phyloP scores from a whole-genome alignment of 2,797 vertebrate species.

The Centroberyx gerrardi region DNA sequence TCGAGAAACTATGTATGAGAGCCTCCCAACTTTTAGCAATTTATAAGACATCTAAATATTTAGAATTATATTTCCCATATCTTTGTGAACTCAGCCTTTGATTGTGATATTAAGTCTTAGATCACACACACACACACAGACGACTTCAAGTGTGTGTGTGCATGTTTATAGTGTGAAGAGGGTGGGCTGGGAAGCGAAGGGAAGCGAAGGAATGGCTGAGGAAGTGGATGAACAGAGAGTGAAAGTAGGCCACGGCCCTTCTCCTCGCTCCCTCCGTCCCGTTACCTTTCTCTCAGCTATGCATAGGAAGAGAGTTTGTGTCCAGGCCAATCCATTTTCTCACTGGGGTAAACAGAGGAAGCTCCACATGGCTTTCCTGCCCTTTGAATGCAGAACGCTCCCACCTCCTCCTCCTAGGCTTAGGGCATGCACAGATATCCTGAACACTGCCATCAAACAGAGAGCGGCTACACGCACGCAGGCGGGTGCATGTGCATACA shows the following conservation, averaged over 20 bases:
- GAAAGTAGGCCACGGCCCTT: constrained; percentile 63
- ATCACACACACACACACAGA: constrained; percentile 59
- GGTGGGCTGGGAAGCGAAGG: constrained; percentile 50
- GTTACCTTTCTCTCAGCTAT: constrained; percentile 59
- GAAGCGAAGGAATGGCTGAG: constrained; percentile 60
- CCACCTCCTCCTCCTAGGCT: constrained; percentile 55
- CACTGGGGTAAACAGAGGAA: constrained; percentile 85
- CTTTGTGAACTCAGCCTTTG: constrained; percentile 66
- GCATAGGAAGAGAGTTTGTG: constrained; percentile 71
- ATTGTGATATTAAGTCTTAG: constrained; percentile 68
- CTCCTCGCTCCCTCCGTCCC: constrained; percentile 62
- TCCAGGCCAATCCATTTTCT: constrained; percentile 70
- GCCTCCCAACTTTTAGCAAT: constrained; percentile 66
- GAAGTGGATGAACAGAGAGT: constrained; percentile 65
- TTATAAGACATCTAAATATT: constrained; percentile 76
- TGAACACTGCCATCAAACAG: constrained; percentile 70
- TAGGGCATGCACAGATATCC: constrained; percentile 66
- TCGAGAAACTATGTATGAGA: constrained; percentile 50
- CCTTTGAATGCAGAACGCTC: constrained; percentile 74
- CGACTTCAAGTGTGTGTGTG: constrained; percentile 1
- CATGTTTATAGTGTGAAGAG: constrained; percentile 65
- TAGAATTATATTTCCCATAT: constrained; percentile 62
- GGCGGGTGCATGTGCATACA: constrained; percentile 22
- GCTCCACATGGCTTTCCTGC: constrained; percentile 78
- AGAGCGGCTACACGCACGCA: constrained; percentile 15